Conservation (phyloP, 2,797 vertebrate genomes). For the Pelodytes ibericus region DNA sequence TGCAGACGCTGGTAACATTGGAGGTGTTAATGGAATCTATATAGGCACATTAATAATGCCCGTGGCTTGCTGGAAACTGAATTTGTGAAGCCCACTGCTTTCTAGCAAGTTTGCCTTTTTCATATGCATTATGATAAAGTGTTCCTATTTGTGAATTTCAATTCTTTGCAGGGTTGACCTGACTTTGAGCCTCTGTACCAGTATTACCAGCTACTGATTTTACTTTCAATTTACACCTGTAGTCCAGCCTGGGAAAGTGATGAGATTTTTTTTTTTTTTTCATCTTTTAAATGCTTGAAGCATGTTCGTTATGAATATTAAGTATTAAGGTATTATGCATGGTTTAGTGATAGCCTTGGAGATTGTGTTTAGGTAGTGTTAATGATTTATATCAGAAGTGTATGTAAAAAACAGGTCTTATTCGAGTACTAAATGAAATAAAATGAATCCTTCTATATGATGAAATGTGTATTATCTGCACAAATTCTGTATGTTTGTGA, state of each 20-base stretch:
- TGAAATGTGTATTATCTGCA: no score
- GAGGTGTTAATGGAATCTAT: constrained; percentile 50
- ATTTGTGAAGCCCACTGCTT: constrained; percentile 22
- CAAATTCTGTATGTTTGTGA: no score
- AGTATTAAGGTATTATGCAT: constrained; percentile 25
- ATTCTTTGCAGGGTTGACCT: constrained; percentile 41
- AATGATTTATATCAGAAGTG: neutral
- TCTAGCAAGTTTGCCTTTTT: constrained; percentile 48
- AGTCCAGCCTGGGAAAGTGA: constrained; percentile 37
- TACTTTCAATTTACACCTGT: constrained; percentile 51
- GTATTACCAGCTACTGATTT: constrained; percentile 18
- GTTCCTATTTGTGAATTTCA: constrained; percentile 39
- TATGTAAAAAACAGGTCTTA: neutral
- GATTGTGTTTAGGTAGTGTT: neutral
- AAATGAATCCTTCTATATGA: neutral
- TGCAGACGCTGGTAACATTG: constrained; percentile 5
- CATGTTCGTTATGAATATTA: constrained; percentile 25
- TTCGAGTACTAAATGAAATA: constrained; percentile 1
- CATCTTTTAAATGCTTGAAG: constrained; percentile 12
- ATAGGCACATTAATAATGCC: constrained; percentile 39
- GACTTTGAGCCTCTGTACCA: constrained; percentile 25
- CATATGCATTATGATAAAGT: constrained; percentile 46
- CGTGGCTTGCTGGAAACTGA: constrained; percentile 7
- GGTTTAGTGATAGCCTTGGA: neutral
- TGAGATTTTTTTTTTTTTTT: constrained; percentile 8